A percentile compares a stretch with the other conserved stretches of the same genome.
Conservation (phyloP, 1,140 invertebrate genomes). For the Bemisia tabaci region DNA sequence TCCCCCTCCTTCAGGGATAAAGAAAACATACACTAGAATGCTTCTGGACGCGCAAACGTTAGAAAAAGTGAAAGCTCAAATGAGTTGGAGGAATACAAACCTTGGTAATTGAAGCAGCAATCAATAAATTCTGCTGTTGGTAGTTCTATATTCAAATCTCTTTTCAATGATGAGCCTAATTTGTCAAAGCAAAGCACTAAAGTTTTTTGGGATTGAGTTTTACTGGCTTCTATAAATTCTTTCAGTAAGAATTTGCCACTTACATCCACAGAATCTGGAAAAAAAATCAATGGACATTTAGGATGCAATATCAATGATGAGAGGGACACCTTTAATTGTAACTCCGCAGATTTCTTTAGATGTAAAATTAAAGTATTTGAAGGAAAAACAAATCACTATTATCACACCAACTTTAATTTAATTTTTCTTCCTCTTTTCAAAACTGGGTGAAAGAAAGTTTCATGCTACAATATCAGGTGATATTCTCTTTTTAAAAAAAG, state of each 20-base stretch:
- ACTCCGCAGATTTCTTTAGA: too few species aligned
- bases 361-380: too few species aligned
- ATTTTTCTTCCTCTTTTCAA: neutral
- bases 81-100: too few species aligned
- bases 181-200: neutral
- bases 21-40: too few species aligned
- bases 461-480: too few species aligned
- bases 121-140: neutral
- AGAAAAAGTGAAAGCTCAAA: too few species aligned
- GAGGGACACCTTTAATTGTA: neutral
- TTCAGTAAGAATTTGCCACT: neutral
- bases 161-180: neutral
- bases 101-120: neutral
- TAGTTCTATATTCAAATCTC: neutral
- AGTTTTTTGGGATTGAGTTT: neutral
- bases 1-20: too few species aligned
- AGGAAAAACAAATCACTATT: neutral
- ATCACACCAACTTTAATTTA: neutral
- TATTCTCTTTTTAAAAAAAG: too few species aligned
- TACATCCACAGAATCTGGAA: neutral
- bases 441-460: too few species aligned
- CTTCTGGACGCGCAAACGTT: too few species aligned
- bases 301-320: neutral
- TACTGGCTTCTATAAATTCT: neutral
- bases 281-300: neutral